Evolutionary conservation across 2,113 vertebrate genomes (phyloP).

Genomic region (Psammodynastes pulverulentus): DNA sequence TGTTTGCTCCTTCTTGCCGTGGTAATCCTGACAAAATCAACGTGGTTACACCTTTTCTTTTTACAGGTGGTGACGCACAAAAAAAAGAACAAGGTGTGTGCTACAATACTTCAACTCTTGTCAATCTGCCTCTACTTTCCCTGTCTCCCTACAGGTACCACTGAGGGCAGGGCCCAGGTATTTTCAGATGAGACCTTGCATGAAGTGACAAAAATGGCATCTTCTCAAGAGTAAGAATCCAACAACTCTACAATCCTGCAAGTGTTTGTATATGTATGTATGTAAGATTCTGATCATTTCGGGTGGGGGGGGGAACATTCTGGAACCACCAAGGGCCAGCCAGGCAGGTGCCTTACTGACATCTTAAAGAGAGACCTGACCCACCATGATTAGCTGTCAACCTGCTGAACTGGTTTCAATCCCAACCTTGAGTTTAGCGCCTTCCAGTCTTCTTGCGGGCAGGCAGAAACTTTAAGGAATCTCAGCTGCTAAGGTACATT

Average conservation of each 20-base stretch:
- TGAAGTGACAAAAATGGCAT: neutral
- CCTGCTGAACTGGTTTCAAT: neutral
- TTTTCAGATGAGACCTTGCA: neutral
- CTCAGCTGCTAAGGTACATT: neutral
- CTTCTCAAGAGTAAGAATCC: no score
- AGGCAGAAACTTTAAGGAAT: neutral
- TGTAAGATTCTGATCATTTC: neutral
- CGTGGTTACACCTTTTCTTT: neutral
- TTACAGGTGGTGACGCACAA: neutral
- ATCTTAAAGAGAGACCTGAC: neutral
- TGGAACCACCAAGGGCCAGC: neutral
- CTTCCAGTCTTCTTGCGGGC: neutral
- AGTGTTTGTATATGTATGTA: neutral
- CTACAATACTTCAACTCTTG: neutral
- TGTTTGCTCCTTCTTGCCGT: neutral
- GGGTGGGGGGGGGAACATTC: accelerated
- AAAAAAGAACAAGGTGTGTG: neutral
- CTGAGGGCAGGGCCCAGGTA: neutral
- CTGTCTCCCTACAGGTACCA: neutral
- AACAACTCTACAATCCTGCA: neutral
- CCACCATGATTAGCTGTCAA: neutral
- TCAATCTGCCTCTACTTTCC: neutral
- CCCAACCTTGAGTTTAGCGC: no score
- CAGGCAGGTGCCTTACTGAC: neutral
- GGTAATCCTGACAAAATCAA: neutral